Evolutionary conservation across 1,140 invertebrate species (phyloP).

Genomic region (Scaptomyza pallida): DNA sequence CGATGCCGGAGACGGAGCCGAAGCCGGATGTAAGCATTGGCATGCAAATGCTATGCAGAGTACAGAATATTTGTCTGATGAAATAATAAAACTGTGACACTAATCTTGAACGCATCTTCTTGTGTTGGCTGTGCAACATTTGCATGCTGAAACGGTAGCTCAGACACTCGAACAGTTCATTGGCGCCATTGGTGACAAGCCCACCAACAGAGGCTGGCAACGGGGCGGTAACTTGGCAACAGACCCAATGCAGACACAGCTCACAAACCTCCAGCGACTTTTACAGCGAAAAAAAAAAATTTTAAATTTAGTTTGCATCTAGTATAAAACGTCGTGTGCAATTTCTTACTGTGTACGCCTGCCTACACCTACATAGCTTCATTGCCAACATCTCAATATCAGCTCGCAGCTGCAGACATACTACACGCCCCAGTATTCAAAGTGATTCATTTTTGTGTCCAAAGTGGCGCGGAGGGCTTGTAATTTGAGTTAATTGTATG

Average conservation of each 20-base stretch:
- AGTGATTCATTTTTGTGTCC: conserved; percentile 30
- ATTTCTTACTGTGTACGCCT: neutral
- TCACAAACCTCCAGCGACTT: conserved; percentile 11
- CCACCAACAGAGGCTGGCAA: conserved; percentile 46
- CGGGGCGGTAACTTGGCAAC: conserved; percentile 8
- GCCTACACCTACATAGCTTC: neutral
- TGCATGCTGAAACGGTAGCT: conserved; percentile 42
- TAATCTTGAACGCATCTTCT: conserved; percentile 53
- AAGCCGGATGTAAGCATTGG: conserved; percentile 36
- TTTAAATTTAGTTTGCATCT: neutral
- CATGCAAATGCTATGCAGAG: conserved; percentile 47
- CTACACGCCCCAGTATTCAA: conserved; percentile 21
- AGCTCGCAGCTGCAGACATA: conserved; percentile 11
- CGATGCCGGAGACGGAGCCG: conserved; percentile 40
- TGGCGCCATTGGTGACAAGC: conserved; percentile 68
- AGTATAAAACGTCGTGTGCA: no score
- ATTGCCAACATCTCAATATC: conserved; percentile 27
- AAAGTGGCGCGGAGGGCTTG: conserved; percentile 3
- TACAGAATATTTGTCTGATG: conserved; percentile 59
- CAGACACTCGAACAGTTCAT: conserved; percentile 53
- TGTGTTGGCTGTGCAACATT: conserved; percentile 32
- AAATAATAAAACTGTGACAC: conserved; percentile 49
- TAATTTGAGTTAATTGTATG: conserved; percentile 36
- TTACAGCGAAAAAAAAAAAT: neutral
- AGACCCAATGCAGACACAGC: conserved; percentile 23